Evolutionary conservation across 2,797 vertebrate genomes (phyloP).

Genomic region (Sylvilagus floridanus): DNA sequence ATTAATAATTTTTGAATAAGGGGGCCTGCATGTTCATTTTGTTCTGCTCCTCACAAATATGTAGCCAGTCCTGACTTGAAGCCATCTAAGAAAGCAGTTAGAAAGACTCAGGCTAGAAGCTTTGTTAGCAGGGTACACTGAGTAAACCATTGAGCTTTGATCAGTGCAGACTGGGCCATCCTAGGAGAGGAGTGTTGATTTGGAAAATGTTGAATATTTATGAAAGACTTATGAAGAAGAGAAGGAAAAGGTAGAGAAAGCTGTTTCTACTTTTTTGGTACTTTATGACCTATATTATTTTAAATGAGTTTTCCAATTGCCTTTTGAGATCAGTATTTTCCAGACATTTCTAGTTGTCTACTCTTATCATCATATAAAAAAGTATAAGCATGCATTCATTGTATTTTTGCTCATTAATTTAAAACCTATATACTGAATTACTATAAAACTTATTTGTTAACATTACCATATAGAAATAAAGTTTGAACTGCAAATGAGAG

Average conservation of each 20-base stretch:
- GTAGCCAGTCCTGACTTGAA: constrained; percentile 36
- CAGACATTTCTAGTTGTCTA: constrained; percentile 46
- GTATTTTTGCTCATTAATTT: constrained; percentile 21
- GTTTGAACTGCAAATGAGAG: background rate
- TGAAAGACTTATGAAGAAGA: constrained; percentile 3
- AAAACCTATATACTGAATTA: constrained; percentile 48
- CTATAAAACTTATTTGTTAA: constrained; percentile 53
- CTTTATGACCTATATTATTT: constrained; percentile 26
- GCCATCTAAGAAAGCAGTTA: background rate
- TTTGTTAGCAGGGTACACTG: background rate
- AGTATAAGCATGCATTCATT: background rate
- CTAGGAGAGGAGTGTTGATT: constrained; percentile 10
- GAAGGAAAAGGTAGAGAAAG: constrained; percentile 16
- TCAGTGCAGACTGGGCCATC: background rate
- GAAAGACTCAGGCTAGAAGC: background rate
- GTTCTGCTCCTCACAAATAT: background rate
- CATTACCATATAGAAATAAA: constrained; percentile 34
- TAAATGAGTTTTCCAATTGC: constrained; percentile 40
- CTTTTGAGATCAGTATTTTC: constrained; percentile 33
- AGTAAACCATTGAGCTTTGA: constrained; percentile 6
- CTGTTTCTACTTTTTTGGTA: constrained; percentile 7
- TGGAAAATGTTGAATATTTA: constrained; percentile 42
- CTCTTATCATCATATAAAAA: constrained; percentile 40
- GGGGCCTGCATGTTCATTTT: background rate
- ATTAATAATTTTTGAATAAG: constrained; percentile 14